These are phyloP conservation scores for Meandrusa payeni DNA, from an alignment of 2,888 invertebrate genomes.

Conservation along the genomic window DNA sequence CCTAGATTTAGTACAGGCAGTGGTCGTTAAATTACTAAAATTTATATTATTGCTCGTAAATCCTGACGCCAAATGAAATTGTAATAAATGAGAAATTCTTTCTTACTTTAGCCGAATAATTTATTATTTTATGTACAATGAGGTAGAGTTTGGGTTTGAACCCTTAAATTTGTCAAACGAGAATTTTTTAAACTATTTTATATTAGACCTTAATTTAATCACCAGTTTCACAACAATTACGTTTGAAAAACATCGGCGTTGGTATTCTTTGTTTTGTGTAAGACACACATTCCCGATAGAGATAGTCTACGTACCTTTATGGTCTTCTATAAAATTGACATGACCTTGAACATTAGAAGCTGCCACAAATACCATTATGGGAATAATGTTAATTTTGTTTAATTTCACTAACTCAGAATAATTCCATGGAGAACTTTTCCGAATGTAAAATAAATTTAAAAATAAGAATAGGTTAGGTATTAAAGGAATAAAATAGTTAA, in stretches of 20 bases:
- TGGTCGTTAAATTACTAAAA: slow-evolving; percentile 36
- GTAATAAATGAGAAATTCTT: slow-evolving; percentile 48
- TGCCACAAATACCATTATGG: no score
- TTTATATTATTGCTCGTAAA: slow-evolving; percentile 64
- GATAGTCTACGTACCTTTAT: no score
- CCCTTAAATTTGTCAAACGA: slow-evolving; percentile 64
- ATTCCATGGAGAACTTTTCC: no score
- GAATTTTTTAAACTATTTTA: slow-evolving; percentile 32
- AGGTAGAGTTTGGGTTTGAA: slow-evolving; percentile 69
- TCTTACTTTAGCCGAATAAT: slow-evolving; percentile 69
- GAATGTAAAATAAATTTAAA: no score
- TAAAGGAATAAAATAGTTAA: no score
- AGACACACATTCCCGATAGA: no score
- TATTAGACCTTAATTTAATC: slow-evolving; percentile 21
- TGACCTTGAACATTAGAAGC: background rate
- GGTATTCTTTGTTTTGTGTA: no score
- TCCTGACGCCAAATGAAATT: slow-evolving; percentile 47
- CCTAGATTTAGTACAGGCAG: slow-evolving; percentile 51
- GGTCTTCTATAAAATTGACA: no score
- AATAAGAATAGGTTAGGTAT: no score
- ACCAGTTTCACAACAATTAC: slow-evolving; percentile 4
- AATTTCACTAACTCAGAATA: no score
- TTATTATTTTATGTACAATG: slow-evolving; percentile 73
- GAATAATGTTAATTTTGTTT: no score
- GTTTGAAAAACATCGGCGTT: no score